Evolutionary conservation across 2,888 invertebrate genomes (phyloP).

Genomic region (Beris morrisii): DNA sequence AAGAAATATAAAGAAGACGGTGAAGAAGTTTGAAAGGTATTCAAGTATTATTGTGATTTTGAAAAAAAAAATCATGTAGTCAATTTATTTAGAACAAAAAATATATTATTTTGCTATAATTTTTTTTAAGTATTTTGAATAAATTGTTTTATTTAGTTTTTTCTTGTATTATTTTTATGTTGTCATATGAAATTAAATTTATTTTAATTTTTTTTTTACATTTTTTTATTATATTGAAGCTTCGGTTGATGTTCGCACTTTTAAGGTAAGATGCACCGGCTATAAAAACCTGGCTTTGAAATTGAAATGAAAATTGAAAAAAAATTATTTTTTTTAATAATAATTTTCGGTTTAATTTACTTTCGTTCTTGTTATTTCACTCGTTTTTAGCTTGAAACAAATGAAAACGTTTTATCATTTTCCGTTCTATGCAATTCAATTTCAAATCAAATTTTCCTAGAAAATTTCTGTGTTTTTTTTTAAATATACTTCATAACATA

Average conservation of each 20-base stretch:
- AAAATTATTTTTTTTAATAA: not conserved
- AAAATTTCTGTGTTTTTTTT: conserved; percentile 14
- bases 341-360: not conserved
- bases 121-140: conserved; percentile 30
- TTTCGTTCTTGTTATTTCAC: not conserved
- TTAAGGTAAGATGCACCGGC: conserved; percentile 43
- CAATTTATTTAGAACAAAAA: conserved; percentile 13
- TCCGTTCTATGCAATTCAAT: conserved; percentile 12
- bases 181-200: conserved; percentile 11
- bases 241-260: conserved; percentile 41
- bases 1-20: not conserved
- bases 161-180: conserved; percentile 13
- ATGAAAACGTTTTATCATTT: conserved; percentile 12
- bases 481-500: not conserved
- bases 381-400: not conserved
- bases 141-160: conserved; percentile 10
- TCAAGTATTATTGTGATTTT: too few relatives aligned
- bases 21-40: conserved; percentile 1
- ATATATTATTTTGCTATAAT: conserved; percentile 31
- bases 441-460: conserved; percentile 14
- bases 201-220: conserved; percentile 19
- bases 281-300: conserved; percentile 33
- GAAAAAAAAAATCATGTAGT: too few relatives aligned
- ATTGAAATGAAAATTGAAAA: conserved; percentile 14
- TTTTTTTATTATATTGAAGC: conserved; percentile 38